Evolutionary conservation across 2,888 invertebrate genomes (phyloP).

Genomic region (Ormyrus nitidulus): DNA sequence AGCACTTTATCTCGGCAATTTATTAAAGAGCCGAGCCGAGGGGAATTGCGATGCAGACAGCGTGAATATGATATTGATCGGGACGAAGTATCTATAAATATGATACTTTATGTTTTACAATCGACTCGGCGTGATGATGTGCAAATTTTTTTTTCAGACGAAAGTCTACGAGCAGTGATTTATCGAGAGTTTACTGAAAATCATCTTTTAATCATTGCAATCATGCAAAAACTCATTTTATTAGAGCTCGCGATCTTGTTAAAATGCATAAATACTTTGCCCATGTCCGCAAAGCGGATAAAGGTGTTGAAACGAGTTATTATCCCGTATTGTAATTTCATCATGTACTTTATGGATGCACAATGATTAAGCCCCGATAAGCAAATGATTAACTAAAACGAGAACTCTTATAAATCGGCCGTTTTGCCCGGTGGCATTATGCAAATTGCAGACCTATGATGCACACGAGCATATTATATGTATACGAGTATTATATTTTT

Average conservation of each 20-base stretch:
- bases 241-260: too few species aligned
- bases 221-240: too few species aligned
- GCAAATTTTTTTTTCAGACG: neutral
- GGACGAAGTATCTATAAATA: constrained; percentile 5
- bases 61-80: constrained; percentile 1
- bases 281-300: neutral
- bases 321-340: constrained; percentile 8
- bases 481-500: neutral
- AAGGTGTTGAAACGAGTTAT: constrained; percentile 14
- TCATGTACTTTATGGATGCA: neutral
- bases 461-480: neutral
- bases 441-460: neutral
- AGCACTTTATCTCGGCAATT: neutral
- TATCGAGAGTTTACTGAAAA: neutral
- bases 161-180: neutral
- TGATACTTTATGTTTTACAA: neutral
- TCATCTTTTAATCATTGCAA: neutral
- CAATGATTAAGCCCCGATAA: constrained; percentile 1
- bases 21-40: neutral
- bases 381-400: constrained; percentile 3
- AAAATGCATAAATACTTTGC: too few species aligned
- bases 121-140: neutral
- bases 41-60: neutral
- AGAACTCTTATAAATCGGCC: too few species aligned
- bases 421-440: neutral